Evolutionary conservation across 2,888 invertebrate species (phyloP), one percentile per base, ranked within the genome.

Genomic region (Campopleginae sp.): DNA sequence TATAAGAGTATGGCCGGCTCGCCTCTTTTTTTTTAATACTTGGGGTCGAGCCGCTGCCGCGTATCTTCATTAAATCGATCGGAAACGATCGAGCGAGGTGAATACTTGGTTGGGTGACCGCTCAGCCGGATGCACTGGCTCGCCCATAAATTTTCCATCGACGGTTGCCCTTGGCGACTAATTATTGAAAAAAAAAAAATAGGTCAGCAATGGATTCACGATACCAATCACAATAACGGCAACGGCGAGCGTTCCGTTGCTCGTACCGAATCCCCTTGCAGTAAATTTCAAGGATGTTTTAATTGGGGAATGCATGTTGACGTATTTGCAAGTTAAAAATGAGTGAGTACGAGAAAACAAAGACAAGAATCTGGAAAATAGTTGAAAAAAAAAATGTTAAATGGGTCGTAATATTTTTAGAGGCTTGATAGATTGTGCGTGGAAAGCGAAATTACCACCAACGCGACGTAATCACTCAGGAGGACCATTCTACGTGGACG

Each of bases 161-260:
- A n/a, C n/a, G n/a, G n/a, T n/a, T n/a, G n/a, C n/a, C n/a, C n/a
- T n/a, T n/a, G n/a, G n/a, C n/a, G n/a, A 12, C 14, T 3, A 14
- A 58, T 58, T 27, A 27, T 58, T 27, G 0, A 27, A 58, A 19
- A 33, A 33, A 44, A 51, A 54, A 48, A 31, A 42, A 10, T 71
- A 95, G 95, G 95, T 96, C 6, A 94, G 94, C 0, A 95, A 95
- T 88, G 96, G 96, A 23, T 94, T 95, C 27, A 94, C 93, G n/a
- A 95, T 96, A 81, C 96, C 96, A 0, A 91, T 96, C 44, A 92
- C 94, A 48, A 93, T 96, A 17, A 94, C 93, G 89, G 96, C 95
- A 6, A 92, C 94, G 14, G 95, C 96, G 66, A 95, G 96, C 17
- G 94, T 95, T 51, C 96, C 96, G 0, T 95, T 94, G 82, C 90